These are phyloP conservation scores for Ammospiza caudacuta DNA, from an alignment of 2,113 vertebrate species.

Conservation along the genomic window DNA sequence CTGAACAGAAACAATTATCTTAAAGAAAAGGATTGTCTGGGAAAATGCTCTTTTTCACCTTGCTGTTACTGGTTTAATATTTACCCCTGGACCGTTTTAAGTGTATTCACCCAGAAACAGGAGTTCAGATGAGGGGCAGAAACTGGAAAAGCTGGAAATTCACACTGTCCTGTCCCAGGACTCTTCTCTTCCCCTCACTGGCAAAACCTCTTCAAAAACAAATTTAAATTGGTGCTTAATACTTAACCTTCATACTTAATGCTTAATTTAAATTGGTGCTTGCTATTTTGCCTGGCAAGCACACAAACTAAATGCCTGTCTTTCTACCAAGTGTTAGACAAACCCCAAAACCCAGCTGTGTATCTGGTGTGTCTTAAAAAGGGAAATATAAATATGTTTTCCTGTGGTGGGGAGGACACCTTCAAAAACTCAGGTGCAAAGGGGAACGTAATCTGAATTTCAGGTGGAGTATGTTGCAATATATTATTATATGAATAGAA, in stretches of 20 bases:
- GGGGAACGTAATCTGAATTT: background rate
- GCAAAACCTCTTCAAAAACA: background rate
- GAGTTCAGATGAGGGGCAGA: background rate
- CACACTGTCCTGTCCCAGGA: background rate
- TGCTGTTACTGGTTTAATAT: background rate
- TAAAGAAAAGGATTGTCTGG: background rate
- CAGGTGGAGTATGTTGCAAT: background rate
- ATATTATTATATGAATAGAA: background rate
- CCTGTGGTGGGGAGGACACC: fast-evolving
- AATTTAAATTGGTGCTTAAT: background rate
- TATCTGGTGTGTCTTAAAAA: background rate
- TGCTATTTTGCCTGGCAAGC: background rate
- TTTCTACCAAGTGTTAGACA: background rate
- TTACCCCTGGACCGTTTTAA: background rate
- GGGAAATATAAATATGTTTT: background rate
- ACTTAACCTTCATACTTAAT: too few relatives aligned
- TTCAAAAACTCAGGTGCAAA: background rate
- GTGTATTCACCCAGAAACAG: background rate
- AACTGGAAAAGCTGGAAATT: background rate
- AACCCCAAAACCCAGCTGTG: background rate
- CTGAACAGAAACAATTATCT: background rate
- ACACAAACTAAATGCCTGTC: background rate
- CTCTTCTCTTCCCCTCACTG: background rate
- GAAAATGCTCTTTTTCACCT: background rate
- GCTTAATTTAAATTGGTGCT: background rate